Evolutionary conservation across 2,797 vertebrate genomes (phyloP), one percentile per base, ranked within the genome.

Genomic region (Bradypodion ventrale): DNA sequence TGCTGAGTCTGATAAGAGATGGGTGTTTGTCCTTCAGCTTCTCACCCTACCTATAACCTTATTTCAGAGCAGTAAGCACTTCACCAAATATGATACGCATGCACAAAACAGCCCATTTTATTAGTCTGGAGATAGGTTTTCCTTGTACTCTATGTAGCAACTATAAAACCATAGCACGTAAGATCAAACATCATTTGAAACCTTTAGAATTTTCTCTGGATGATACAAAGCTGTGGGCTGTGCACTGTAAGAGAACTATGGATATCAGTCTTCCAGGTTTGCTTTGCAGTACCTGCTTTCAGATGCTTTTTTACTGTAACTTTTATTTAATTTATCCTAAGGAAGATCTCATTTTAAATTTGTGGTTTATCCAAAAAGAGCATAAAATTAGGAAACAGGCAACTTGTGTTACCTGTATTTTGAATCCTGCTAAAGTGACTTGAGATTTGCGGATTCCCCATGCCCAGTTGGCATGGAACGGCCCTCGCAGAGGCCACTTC

Each of bases 1-100:
- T 87, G 9, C 75, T 27, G 0, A 42, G 52, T 42, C 77, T 74
- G 93, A 94, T 94, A 94, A 94, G 85, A 8, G 37, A 84, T 70
- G 70, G 42, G 70, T 27, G 84, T 72, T 81, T 89, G 89, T 80
- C 83, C 81, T 88, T 83, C 56, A 91, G 52, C 0, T 0, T 0
- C 63, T 87, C 46, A 82, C 29, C 0, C 56, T 83, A 65, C 84
- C n/a, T n/a, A n/a, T n/a, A 91, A 89, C 75, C 37, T 84, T 87
- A 80, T 81, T 52, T 52, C 52, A 82, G 87, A 89, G 75, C 77
- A n/a, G 80, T 40, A 72, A 70, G 32, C 65, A 84, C 25, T 60
- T 80, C 70, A 84, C 44, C 19, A 60, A 1, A 62, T 78, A 40
- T 37, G 56, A 72, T 40, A 5, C 60, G 32, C 88, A 85, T 87